These are phyloP conservation scores for Chaenodraco wilsoni DNA, from an alignment of 2,797 vertebrate genomes.

Conservation along the genomic window DNA sequence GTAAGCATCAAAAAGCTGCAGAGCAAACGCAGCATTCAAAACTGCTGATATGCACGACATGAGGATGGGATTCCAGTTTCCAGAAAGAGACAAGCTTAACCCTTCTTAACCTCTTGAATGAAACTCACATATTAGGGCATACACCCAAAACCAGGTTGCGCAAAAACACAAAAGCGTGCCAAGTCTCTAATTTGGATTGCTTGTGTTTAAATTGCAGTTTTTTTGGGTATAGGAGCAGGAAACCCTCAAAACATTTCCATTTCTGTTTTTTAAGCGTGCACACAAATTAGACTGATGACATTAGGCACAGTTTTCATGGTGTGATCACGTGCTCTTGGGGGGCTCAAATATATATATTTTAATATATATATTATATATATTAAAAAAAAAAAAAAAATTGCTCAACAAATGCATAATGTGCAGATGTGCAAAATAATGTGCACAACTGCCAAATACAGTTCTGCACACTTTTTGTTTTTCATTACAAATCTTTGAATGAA, in stretches of 20 bases:
- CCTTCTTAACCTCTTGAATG: not conserved
- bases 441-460: not conserved
- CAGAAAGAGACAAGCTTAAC: not conserved
- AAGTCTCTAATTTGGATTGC: not conserved
- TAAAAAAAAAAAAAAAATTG: not conserved
- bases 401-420: not conserved
- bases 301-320: not conserved
- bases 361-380: too few relatives aligned
- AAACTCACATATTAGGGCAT: not conserved
- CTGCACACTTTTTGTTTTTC: not conserved
- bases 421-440: too few relatives aligned
- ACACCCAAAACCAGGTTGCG: not conserved
- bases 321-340: not conserved
- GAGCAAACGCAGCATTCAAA: slow-evolving; percentile 72
- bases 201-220: not conserved
- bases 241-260: too few relatives aligned
- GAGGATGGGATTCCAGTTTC: slow-evolving; percentile 51
- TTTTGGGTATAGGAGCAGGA: too few relatives aligned
- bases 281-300: not conserved
- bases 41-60: slow-evolving; percentile 71
- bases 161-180: slow-evolving; percentile 12
- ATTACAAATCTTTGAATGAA: not conserved
- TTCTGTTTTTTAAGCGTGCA: slow-evolving; percentile 10
- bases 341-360: not conserved
- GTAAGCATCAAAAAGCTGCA: slow-evolving; percentile 71